Base-by-base conservation (phyloP, 1,140 invertebrate genomes). In the Thrips palmi region DNA sequence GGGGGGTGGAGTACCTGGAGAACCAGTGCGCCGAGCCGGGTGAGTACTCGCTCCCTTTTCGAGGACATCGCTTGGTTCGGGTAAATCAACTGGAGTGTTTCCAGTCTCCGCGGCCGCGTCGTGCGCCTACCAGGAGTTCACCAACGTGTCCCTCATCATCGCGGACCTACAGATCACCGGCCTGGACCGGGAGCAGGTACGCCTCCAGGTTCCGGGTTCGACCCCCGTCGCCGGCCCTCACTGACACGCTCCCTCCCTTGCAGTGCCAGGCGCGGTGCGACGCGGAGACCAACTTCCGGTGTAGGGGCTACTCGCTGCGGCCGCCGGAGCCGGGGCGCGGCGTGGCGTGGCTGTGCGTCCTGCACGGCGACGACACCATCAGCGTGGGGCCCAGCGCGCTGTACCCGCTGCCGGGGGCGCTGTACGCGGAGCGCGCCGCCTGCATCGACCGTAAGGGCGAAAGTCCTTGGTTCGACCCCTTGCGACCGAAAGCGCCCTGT, bases 181-280 rank as follows among this genome's bases (percentile, higher is more conserved):
- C n/a, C n/a, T n/a, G n/a, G n/a, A n/a, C n/a, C n/a, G n/a, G n/a
- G n/a, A n/a, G n/a, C n/a, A n/a, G n/a, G n/a, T n/a, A n/a, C n/a
- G n/a, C n/a, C n/a, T n/a, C n/a, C n/a, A n/a, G n/a, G n/a, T n/a
- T n/a, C n/a, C n/a, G n/a, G n/a, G n/a, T n/a, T n/a, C n/a, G n/a
- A n/a, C n/a, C n/a, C n/a, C n/a, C n/a, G n/a, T n/a, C n/a, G n/a
- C n/a, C n/a, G n/a, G n/a, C n/a, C n/a, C n/a, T n/a, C n/a, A n/a
- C n/a, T n/a, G n/a, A n/a, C n/a, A n/a, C n/a, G n/a, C n/a, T 34
- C 14, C 29, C 28, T 33, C 17, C n/a, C 33, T 44, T 49, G 4
- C 44, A 68, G 61, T 70, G 68, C 45, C 53, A 65, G 44, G 49
- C 56, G 18, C 56, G 57, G 33, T 70, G 67, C 45, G 53, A 64